phyloP scores from a whole-genome alignment of 2,113 vertebrate genomes.

The Rhombomys opimus region DNA sequence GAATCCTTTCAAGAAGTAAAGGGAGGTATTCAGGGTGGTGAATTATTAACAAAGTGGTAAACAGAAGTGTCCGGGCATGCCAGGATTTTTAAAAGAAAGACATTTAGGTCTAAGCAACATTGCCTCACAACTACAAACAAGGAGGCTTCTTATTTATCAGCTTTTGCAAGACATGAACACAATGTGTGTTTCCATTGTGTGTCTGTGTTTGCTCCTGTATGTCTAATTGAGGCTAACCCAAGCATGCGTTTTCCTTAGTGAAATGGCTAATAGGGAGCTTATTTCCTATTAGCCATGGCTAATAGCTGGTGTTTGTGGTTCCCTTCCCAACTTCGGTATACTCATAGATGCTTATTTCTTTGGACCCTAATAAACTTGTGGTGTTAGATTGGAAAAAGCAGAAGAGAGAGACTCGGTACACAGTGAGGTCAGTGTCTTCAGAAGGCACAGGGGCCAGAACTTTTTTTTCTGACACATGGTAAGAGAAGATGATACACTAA shows the following conservation, averaged over 20 bases:
- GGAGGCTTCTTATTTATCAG: background rate
- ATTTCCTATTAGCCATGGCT: conserved; percentile 48
- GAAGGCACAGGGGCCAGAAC: background rate
- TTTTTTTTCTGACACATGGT: conserved; percentile 22
- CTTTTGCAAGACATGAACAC: background rate
- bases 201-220: background rate
- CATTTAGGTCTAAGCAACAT: background rate
- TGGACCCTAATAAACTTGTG: conserved; percentile 69
- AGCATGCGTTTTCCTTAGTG: conserved; percentile 35
- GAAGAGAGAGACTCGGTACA: conserved; percentile 57
- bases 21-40: no score
- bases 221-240: background rate
- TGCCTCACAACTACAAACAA: background rate
- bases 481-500: background rate
- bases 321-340: background rate
- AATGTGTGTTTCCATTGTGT: background rate
- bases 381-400: conserved; percentile 60
- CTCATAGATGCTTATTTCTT: conserved; percentile 55
- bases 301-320: conserved; percentile 57
- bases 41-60: background rate
- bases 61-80: background rate
- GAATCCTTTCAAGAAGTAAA: background rate
- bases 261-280: conserved; percentile 15
- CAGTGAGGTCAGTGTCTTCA: conserved; percentile 16
- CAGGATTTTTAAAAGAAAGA: background rate